These are phyloP conservation scores for Muschampia plurimacula DNA, from an alignment of 2,888 invertebrate genomes.

Conservation along the genomic window DNA sequence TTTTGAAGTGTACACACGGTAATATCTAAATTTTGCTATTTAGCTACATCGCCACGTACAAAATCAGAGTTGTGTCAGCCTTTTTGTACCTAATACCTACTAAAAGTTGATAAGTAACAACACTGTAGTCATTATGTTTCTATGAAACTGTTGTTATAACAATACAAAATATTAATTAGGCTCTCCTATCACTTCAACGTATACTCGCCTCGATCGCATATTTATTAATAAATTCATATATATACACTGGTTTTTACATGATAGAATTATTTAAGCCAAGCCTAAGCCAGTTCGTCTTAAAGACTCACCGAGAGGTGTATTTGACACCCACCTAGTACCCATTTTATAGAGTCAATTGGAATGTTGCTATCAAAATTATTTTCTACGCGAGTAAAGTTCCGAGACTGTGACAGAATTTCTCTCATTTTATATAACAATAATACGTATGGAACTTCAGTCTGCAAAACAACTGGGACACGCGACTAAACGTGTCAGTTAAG, in stretches of 20 bases:
- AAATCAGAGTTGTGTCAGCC: constrained; percentile 80
- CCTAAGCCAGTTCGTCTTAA: constrained; percentile 63
- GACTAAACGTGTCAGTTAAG: constrained; percentile 33
- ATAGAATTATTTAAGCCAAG: constrained; percentile 54
- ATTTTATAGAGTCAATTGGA: constrained; percentile 50
- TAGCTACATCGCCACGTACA: constrained; percentile 51
- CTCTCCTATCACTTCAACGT: constrained; percentile 83
- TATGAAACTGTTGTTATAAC: constrained; percentile 80
- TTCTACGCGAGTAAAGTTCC: constrained; percentile 1
- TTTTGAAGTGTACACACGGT: constrained; percentile 29
- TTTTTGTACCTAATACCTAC: constrained; percentile 81
- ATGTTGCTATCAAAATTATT: constrained; percentile 49
- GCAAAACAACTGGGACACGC: constrained; percentile 30
- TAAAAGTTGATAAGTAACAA: constrained; percentile 80
- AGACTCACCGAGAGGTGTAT: constrained; percentile 63
- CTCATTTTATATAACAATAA: constrained; percentile 22
- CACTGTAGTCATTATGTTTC: constrained; percentile 78
- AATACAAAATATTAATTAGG: constrained; percentile 80
- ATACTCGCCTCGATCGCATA: constrained; percentile 74
- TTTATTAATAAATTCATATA: constrained; percentile 54
- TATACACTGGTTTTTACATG: constrained; percentile 59
- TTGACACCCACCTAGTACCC: constrained; percentile 42
- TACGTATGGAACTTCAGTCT: constrained; percentile 23
- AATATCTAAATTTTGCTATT: constrained; percentile 38
- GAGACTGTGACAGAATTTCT: constrained; percentile 29